phyloP scores from a whole-genome alignment of 1,140 invertebrate species.

The Neuroterus valhalla region DNA sequence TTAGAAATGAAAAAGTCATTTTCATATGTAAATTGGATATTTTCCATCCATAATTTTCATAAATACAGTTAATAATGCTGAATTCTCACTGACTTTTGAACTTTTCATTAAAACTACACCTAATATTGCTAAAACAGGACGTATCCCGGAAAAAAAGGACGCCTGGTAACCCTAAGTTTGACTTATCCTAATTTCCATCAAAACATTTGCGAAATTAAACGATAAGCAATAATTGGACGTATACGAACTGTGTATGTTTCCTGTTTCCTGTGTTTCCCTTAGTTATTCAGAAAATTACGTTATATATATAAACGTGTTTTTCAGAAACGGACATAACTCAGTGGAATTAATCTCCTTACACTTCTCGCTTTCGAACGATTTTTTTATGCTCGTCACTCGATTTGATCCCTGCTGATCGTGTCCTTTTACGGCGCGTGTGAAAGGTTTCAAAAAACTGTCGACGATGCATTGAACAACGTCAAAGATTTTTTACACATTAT shows the following conservation, averaged over 20 bases:
- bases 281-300: slow-evolving; percentile 2
- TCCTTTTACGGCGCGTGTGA: slow-evolving; percentile 16
- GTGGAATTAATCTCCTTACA: slow-evolving; percentile 21
- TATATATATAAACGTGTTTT: background rate
- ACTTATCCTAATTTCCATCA: background rate
- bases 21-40: too few species aligned
- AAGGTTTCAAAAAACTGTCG: slow-evolving; percentile 14
- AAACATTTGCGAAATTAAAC: background rate
- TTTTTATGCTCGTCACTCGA: slow-evolving; percentile 21
- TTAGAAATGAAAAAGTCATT: too few species aligned
- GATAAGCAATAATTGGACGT: too few species aligned
- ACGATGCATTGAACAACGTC: slow-evolving; percentile 25
- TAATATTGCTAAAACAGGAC: too few species aligned
- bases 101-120: too few species aligned
- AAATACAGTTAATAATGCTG: too few species aligned
- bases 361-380: slow-evolving; percentile 20
- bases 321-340: slow-evolving; percentile 3
- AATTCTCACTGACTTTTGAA: too few species aligned
- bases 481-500: slow-evolving; percentile 25
- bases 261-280: too few species aligned
- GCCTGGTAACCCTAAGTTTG: background rate
- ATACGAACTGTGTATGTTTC: too few species aligned
- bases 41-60: too few species aligned
- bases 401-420: slow-evolving; percentile 12
- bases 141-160: too few species aligned